These are phyloP conservation scores for Drosophila siamana DNA, from an alignment of 2,888 invertebrate species.

Conservation along the genomic window DNA sequence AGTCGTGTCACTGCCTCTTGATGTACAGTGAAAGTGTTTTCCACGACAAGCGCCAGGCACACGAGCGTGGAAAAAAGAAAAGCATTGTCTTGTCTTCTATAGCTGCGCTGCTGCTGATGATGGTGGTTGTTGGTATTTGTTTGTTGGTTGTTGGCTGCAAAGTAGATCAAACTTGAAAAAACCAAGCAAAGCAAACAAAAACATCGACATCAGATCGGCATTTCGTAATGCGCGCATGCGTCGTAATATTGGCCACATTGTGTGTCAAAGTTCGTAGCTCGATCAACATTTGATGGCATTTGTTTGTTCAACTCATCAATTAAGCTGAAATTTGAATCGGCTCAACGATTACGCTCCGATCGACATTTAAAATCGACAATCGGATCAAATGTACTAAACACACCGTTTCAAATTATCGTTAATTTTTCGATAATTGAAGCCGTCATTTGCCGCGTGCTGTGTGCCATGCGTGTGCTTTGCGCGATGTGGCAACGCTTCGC, in stretches of 20 bases:
- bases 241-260: constrained; percentile 49
- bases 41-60: constrained; percentile 77
- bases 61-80: constrained; percentile 78
- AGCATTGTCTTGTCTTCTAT: constrained; percentile 70
- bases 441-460: constrained; percentile 30
- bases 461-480: constrained; percentile 31
- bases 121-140: too few species aligned
- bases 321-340: constrained; percentile 12
- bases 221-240: constrained; percentile 77
- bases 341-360: neutral
- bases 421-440: constrained; percentile 25
- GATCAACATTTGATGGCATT: constrained; percentile 36
- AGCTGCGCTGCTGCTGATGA: too few species aligned
- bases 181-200: constrained; percentile 63
- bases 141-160: constrained; percentile 40
- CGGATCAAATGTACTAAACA: neutral
- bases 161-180: constrained; percentile 70
- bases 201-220: constrained; percentile 29
- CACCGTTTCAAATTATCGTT: constrained; percentile 29
- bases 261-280: constrained; percentile 72
- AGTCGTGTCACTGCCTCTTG: constrained; percentile 78
- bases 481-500: constrained; percentile 55
- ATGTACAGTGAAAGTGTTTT: constrained; percentile 84
- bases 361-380: constrained; percentile 4
- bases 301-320: constrained; percentile 16